Conservation (phyloP, 2,113 vertebrate species). For the Dascyllus trimaculatus region DNA sequence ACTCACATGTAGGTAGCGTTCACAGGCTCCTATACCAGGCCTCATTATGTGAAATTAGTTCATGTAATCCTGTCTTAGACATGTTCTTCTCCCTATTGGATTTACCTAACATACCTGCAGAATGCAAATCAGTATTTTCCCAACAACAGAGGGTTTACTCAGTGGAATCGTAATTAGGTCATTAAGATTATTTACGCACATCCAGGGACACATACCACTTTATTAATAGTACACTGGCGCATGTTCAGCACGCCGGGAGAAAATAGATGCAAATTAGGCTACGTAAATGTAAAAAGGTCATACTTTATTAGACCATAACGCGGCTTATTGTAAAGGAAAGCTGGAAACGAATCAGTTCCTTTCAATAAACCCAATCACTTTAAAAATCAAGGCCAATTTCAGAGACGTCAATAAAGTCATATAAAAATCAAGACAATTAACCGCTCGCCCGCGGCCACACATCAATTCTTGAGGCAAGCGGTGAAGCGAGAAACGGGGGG, state of each 20-base stretch:
- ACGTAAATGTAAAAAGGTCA: conserved; percentile 5
- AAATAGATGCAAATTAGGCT: conserved; percentile 46
- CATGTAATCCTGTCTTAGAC: conserved; percentile 42
- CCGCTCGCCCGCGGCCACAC: not conserved
- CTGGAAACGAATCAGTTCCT: not conserved
- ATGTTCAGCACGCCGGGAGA: conserved; percentile 17
- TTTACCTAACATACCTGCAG: conserved; percentile 44
- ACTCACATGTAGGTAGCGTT: conserved; percentile 16
- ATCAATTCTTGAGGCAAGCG: conserved; percentile 2
- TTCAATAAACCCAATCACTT: conserved; percentile 24
- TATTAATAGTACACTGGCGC: conserved; percentile 42
- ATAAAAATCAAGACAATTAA: conserved; percentile 16
- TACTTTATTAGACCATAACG: not conserved
- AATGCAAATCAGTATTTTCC: conserved; percentile 48
- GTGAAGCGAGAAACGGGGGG: not conserved
- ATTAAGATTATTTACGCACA: conserved; percentile 51
- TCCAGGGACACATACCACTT: conserved; percentile 14
- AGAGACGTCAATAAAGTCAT: conserved; percentile 2
- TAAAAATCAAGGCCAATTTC: conserved; percentile 11
- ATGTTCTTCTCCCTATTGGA: conserved; percentile 35
- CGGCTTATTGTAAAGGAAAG: not conserved
- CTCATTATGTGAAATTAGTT: conserved; percentile 57
- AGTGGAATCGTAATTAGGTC: conserved; percentile 49
- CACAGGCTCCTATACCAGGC: conserved; percentile 34
- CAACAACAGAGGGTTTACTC: conserved; percentile 19